phyloP scores from a whole-genome alignment of 2,888 invertebrate species.

The Apotomis turbidana region DNA sequence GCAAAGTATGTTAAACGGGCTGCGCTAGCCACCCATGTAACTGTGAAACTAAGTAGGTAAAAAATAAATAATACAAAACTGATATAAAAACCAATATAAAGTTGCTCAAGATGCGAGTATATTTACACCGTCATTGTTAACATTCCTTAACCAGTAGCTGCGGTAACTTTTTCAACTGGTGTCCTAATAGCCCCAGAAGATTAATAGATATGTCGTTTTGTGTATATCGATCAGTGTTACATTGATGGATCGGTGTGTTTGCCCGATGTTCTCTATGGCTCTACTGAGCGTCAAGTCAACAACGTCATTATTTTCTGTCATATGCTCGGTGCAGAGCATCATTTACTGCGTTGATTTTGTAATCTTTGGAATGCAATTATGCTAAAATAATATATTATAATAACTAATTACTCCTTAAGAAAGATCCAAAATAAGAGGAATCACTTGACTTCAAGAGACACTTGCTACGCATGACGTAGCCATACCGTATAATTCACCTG shows the following conservation, averaged over 20 bases:
- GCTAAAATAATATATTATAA: background rate
- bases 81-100: too few species aligned
- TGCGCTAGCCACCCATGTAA: too few species aligned
- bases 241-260: slow-evolving; percentile 57
- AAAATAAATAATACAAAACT: too few species aligned
- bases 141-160: slow-evolving; percentile 31
- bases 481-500: too few species aligned
- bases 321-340: slow-evolving; percentile 43
- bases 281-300: slow-evolving; percentile 28
- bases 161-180: slow-evolving; percentile 8
- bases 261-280: slow-evolving; percentile 42
- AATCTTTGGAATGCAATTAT: background rate
- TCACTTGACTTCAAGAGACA: too few species aligned
- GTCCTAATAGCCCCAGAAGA: slow-evolving; percentile 45
- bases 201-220: slow-evolving; percentile 51
- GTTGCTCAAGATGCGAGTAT: background rate
- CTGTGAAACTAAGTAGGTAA: too few species aligned
- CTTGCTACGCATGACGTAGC: too few species aligned
- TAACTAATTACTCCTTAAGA: background rate
- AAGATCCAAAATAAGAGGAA: too few species aligned
- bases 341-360: slow-evolving; percentile 44
- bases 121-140: background rate
- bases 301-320: slow-evolving; percentile 41
- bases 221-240: slow-evolving; percentile 50
- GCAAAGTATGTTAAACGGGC: too few species aligned